Evolutionary conservation across 2,113 vertebrate species (phyloP).

Genomic region (Hypomesus transpacificus): DNA sequence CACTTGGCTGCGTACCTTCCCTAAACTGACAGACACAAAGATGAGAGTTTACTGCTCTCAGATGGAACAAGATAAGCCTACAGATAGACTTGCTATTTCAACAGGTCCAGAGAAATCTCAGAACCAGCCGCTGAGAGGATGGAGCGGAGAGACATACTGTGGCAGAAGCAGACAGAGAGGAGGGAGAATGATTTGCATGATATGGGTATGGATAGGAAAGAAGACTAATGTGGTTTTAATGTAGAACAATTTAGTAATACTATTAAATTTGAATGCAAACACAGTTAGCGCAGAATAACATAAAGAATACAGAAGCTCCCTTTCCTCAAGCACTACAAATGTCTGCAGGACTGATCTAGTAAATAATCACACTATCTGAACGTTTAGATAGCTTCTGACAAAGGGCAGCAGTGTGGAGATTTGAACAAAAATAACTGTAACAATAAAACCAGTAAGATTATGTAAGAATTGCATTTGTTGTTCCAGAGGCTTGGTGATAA

Average conservation of each 20-base stretch:
- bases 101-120: slow-evolving; percentile 40
- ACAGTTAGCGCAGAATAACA: too few species aligned
- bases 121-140: slow-evolving; percentile 31
- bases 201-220: background rate
- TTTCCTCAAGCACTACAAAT: too few species aligned
- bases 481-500: too few species aligned
- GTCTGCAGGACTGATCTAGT: too few species aligned
- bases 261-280: too few species aligned
- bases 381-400: too few species aligned
- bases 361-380: too few species aligned
- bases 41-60: slow-evolving; percentile 68
- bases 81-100: slow-evolving; percentile 52
- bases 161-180: background rate
- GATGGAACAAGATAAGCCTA: slow-evolving; percentile 56
- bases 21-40: slow-evolving; percentile 66
- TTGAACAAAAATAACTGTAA: too few species aligned
- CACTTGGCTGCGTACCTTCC: slow-evolving; percentile 54
- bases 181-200: background rate
- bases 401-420: too few species aligned
- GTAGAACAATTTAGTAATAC: background rate
- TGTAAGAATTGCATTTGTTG: too few species aligned
- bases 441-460: too few species aligned
- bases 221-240: slow-evolving; percentile 21
- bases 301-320: too few species aligned
- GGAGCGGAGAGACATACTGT: slow-evolving; percentile 18